phyloP scores from a whole-genome alignment of 2,888 invertebrate genomes.

The Xestia ashworthii region DNA sequence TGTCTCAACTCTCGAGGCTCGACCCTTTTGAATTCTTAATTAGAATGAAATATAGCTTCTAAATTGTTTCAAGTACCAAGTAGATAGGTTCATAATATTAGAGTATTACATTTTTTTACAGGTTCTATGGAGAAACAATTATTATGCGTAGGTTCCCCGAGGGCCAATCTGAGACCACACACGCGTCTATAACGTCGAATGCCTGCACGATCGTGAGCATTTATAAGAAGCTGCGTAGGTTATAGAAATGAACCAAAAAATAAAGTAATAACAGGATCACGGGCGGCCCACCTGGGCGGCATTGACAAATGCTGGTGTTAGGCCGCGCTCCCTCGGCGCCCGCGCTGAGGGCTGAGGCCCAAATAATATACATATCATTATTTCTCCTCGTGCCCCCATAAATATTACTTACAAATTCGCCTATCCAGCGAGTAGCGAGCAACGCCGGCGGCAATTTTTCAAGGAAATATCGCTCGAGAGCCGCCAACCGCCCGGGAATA shows the following conservation, averaged over 20 bases:
- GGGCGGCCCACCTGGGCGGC: slow-evolving; percentile 84
- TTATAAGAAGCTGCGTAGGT: slow-evolving; percentile 75
- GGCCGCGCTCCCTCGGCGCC: slow-evolving; percentile 75
- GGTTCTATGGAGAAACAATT: slow-evolving; percentile 30
- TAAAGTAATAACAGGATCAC: slow-evolving; percentile 84
- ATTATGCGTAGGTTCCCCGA: slow-evolving; percentile 38
- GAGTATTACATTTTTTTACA: slow-evolving; percentile 17
- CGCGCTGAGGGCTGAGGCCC: slow-evolving; percentile 73
- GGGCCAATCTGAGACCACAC: slow-evolving; percentile 60
- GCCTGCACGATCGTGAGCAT: slow-evolving; percentile 63
- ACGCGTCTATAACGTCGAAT: slow-evolving; percentile 61
- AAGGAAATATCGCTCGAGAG: slow-evolving; percentile 77
- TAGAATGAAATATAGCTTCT: slow-evolving; percentile 44
- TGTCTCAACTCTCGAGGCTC: slow-evolving; percentile 38
- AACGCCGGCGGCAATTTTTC: slow-evolving; percentile 82
- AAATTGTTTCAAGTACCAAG: slow-evolving; percentile 35
- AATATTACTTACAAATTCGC: slow-evolving; percentile 87
- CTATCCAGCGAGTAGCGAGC: slow-evolving; percentile 74
- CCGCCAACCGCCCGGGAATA: slow-evolving; percentile 68
- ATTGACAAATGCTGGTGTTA: slow-evolving; percentile 86
- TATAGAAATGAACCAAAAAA: slow-evolving; percentile 84
- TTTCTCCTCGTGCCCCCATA: slow-evolving; percentile 84
- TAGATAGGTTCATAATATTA: slow-evolving; percentile 18
- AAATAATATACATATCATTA: slow-evolving; percentile 89
- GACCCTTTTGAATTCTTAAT: slow-evolving; percentile 57